These are phyloP conservation scores for Acromyrmex echinatior DNA, from an alignment of 1,140 invertebrate genomes.

Conservation along the genomic window DNA sequence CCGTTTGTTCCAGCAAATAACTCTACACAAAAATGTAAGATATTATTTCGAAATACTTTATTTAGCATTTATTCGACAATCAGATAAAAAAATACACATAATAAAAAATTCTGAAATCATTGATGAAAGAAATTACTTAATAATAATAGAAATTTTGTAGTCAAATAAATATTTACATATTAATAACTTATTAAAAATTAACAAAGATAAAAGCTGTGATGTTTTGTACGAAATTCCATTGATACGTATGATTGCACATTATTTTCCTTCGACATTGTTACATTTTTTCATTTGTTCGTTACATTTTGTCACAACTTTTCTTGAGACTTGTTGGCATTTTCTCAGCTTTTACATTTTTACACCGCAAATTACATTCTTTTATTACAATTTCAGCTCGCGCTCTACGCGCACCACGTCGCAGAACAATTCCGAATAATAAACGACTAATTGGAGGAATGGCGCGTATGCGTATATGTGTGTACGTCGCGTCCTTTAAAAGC, in stretches of 20 bases:
- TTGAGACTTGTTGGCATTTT: slow-evolving; percentile 27
- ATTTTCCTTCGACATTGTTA: neutral
- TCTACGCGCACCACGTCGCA: neutral
- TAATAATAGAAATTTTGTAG: neutral
- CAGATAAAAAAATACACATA: neutral
- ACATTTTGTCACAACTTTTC: neutral
- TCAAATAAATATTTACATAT: neutral
- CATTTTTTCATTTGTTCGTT: neutral
- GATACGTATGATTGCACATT: neutral
- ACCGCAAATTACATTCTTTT: slow-evolving; percentile 43
- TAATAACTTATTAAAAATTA: neutral
- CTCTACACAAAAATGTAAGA: neutral
- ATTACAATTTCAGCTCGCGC: slow-evolving; percentile 2
- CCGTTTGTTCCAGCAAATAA: slow-evolving; percentile 16
- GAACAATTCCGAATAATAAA: slow-evolving; percentile 59
- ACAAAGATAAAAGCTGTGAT: neutral
- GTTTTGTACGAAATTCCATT: neutral
- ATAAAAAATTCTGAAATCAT: neutral
- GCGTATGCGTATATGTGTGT: neutral
- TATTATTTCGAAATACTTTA: slow-evolving; percentile 1
- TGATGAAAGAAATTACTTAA: neutral
- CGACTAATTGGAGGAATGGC: slow-evolving; percentile 56
- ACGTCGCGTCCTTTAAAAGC: slow-evolving; percentile 32
- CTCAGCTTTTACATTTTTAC: neutral
- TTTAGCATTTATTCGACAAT: neutral